phyloP scores from a whole-genome alignment of 1,140 invertebrate species.

The Lineus longissimus region DNA sequence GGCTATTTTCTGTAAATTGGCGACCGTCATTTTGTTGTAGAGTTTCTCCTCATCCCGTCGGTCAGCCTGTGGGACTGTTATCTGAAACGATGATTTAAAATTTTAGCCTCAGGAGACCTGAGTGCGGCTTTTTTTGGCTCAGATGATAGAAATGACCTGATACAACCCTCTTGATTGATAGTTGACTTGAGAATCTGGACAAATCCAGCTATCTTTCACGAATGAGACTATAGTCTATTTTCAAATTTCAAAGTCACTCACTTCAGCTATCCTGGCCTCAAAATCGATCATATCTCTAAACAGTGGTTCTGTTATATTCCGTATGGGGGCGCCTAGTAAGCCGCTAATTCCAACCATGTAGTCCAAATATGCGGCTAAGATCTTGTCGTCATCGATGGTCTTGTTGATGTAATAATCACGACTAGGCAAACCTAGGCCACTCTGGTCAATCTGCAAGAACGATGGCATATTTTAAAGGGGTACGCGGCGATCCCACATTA shows the following conservation, averaged over 20 bases:
- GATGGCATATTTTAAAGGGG: too few species aligned
- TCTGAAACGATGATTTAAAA: too few species aligned
- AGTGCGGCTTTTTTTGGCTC: too few species aligned
- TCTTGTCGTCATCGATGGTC: slow-evolving; percentile 58
- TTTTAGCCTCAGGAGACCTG: too few species aligned
- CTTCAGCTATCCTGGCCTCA: not conserved
- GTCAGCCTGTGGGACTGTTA: slow-evolving; percentile 72
- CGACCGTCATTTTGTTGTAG: slow-evolving; percentile 85
- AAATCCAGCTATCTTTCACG: too few species aligned
- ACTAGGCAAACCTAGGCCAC: slow-evolving; percentile 77
- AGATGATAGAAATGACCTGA: too few species aligned
- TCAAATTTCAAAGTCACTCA: too few species aligned
- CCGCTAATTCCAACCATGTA: slow-evolving; percentile 91
- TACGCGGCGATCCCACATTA: too few species aligned
- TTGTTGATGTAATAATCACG: slow-evolving; percentile 88
- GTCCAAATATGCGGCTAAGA: slow-evolving; percentile 79
- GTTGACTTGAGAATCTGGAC: too few species aligned
- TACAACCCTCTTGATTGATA: too few species aligned
- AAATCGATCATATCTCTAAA: slow-evolving; percentile 2
- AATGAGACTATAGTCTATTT: too few species aligned
- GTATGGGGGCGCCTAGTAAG: slow-evolving; percentile 66
- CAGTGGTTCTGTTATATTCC: not conserved
- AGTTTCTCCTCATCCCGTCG: slow-evolving; percentile 83
- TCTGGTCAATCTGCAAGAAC: slow-evolving; percentile 80
- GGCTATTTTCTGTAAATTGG: slow-evolving; percentile 69